Evolutionary conservation across 2,797 vertebrate genomes (phyloP).

Genomic region (Chelmon rostratus): DNA sequence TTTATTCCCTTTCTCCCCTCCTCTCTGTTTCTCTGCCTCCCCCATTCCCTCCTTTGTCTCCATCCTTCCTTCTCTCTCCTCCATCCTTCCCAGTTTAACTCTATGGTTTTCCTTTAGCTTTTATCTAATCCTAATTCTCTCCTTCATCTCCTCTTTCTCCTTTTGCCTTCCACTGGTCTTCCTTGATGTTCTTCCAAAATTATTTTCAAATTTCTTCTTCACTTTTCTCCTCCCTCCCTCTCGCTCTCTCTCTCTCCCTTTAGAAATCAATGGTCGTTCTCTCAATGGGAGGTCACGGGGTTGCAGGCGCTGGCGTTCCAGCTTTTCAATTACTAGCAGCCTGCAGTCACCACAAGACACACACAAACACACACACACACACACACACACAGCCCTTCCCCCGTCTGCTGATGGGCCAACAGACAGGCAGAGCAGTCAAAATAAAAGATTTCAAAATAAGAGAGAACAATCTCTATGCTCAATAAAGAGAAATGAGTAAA

Average conservation of each 20-base stretch:
- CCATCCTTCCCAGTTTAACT: constrained; percentile 1
- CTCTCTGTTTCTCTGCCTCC: background rate
- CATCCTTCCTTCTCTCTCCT: background rate
- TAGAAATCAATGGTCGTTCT: constrained; percentile 84
- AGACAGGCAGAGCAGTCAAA: constrained; percentile 18
- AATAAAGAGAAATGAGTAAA: background rate
- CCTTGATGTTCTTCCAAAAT: constrained; percentile 13
- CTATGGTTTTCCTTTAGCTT: background rate
- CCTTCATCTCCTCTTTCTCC: background rate
- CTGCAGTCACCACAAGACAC: constrained; percentile 64
- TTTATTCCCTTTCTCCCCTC: background rate
- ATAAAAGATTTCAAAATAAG: constrained; percentile 40
- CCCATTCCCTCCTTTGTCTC: constrained; percentile 9
- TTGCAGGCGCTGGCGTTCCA: constrained; percentile 67
- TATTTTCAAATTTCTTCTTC: constrained; percentile 39
- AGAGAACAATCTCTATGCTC: constrained; percentile 24
- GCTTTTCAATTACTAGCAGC: constrained; percentile 87
- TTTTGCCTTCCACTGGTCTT: background rate
- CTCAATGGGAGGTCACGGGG: constrained; percentile 85
- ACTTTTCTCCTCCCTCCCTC: constrained; percentile 45
- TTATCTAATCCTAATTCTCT: background rate
- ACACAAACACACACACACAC: constrained; percentile 46
- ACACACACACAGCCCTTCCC: constrained; percentile 26
- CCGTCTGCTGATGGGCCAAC: too few relatives aligned
- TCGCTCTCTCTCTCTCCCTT: constrained; percentile 54